phyloP scores from a whole-genome alignment of 2,113 vertebrate genomes.

The Sapayoa aenigma region DNA sequence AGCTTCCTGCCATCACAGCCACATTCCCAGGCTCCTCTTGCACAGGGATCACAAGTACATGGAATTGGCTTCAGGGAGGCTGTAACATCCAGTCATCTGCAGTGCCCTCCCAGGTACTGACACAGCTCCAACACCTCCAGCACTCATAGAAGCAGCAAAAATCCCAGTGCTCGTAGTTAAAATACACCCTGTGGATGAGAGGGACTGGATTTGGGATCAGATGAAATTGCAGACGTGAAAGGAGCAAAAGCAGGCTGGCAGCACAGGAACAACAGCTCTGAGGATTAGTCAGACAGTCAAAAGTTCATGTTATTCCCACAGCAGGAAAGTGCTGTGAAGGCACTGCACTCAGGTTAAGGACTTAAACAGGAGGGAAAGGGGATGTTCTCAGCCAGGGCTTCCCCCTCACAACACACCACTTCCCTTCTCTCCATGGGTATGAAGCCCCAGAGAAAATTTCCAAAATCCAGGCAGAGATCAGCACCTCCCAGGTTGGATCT shows the following conservation, averaged over 20 bases:
- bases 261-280: not conserved
- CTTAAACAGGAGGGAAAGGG: not conserved
- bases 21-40: not conserved
- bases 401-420: not conserved
- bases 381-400: not conserved
- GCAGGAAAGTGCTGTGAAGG: not conserved
- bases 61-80: not conserved
- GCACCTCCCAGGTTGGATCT: not conserved
- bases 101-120: not conserved
- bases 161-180: not conserved
- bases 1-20: not conserved
- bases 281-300: slow-evolving; percentile 21
- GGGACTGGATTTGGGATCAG: not conserved
- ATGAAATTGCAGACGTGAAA: not conserved
- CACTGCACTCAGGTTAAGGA: not conserved
- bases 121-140: not conserved
- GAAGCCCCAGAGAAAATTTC: not conserved
- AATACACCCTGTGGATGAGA: too few relatives aligned
- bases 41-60: not conserved
- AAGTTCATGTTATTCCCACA: not conserved
- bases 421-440: fast-evolving
- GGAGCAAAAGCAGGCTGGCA: not conserved
- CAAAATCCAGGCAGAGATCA: not conserved
- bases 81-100: not conserved
- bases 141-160: not conserved